Percentiles rank a stretch among this genome's conserved stretches.
These are phyloP conservation scores for Tanytarsus gracilentus DNA, from an alignment of 2,888 invertebrate genomes.

Conservation along the genomic window DNA sequence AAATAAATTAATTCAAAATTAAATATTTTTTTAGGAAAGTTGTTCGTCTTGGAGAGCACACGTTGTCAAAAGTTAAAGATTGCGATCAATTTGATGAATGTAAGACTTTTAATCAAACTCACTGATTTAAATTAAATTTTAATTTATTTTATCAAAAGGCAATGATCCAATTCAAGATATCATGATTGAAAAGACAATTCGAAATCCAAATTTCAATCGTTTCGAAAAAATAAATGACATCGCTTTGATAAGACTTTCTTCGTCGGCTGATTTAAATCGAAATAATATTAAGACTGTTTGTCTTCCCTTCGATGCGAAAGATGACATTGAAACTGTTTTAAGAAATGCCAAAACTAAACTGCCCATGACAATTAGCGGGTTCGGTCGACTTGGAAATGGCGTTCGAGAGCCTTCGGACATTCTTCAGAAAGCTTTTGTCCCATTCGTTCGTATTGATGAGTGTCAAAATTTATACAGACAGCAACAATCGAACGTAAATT, in stretches of 20 bases:
- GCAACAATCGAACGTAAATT: too few relatives aligned
- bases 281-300: conserved; percentile 7
- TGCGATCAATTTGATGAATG: too few relatives aligned
- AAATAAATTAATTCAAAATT: background rate
- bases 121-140: too few relatives aligned
- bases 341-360: background rate
- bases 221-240: background rate
- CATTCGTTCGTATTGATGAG: background rate
- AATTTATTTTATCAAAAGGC: too few relatives aligned
- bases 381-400: too few relatives aligned
- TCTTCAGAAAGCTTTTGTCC: background rate
- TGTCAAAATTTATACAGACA: too few relatives aligned
- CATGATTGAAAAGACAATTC: background rate
- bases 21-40: background rate
- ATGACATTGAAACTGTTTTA: background rate
- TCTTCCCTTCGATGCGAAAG: background rate
- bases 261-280: background rate
- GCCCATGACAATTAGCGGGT: background rate
- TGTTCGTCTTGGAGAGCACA: conserved; percentile 2
- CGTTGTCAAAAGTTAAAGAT: background rate
- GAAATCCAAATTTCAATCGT: background rate
- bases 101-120: too few relatives aligned
- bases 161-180: conserved; percentile 22
- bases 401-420: background rate
- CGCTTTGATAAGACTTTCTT: background rate